Evolutionary conservation across 92 coral and sea anemone genomes (phyloP), one percentile per base, ranked within the genome.

Genomic region (Muricea muricata): DNA sequence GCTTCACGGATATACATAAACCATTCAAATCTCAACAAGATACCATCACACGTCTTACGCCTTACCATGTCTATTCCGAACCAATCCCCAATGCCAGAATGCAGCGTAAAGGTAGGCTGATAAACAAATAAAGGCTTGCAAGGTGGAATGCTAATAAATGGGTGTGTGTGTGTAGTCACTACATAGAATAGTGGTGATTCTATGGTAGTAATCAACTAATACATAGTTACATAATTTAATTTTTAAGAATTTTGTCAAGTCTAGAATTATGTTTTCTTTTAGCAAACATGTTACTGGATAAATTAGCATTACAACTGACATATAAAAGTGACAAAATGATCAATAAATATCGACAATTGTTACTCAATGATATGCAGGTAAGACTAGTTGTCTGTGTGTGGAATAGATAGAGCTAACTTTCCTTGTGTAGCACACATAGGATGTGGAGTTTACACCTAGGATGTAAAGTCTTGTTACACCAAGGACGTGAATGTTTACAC

Each of bases 21-120:
- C 92, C 96, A 1, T 96, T 96, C 74, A 83, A 89, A 73, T 73
- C 93, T 10, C 88, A 79, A 40, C 93, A 90, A 15, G 99, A 96
- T 39, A 92, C 92, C 21, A 73, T 90, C 26, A 96, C 86, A 81
- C 91, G 89, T 45, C 92, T 96, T 0, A 84, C 90, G 25, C 91
- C 87, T 29, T 96, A 93, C 69, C 99, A 96, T 79, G 98, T 96
- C 48, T 93, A 87, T 76, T 91, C 94, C 47, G 99, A 96, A 70
- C 97, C 96, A 48, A 93, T 85, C 29, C 93, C 89, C 47, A 83
- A 94, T 14, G 88, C 92, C 47, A 92, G 78, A 46, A 97, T 93
- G 79, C 78, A 88, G 15, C 82, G 75, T 57, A 91, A 94, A 89
- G 93, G 99, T 96, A 74, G n/a, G n/a, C n/a, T n/a, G n/a, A n/a